A percentile compares a stretch with the other conserved stretches of the same genome.
Conservation (phyloP, 2,797 vertebrate species). For the Falco biarmicus region DNA sequence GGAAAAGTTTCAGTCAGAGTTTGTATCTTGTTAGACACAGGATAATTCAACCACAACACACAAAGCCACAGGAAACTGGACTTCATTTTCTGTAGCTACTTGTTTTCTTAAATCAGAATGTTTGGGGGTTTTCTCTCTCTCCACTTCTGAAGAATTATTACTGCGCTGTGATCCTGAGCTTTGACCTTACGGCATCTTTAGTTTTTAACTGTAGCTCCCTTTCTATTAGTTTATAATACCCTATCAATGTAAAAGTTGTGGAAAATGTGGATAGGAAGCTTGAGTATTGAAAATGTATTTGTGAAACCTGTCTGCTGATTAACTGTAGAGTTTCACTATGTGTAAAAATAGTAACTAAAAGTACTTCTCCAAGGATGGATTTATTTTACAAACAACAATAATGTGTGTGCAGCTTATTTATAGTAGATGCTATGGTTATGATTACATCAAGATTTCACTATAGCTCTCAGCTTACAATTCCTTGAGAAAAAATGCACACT, state of each 20-base stretch:
- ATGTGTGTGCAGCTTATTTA: neutral
- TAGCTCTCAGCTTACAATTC: neutral
- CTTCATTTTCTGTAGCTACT: constrained; percentile 19
- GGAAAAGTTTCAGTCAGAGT: neutral
- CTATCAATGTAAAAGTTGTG: neutral
- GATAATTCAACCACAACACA: constrained; percentile 14
- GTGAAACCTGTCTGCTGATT: neutral
- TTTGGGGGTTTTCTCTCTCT: constrained; percentile 24
- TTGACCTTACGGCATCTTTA: neutral
- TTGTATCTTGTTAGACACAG: neutral
- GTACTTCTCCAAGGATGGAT: neutral
- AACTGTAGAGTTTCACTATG: neutral
- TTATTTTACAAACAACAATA: constrained; percentile 4
- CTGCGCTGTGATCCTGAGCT: neutral
- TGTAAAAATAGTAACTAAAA: neutral
- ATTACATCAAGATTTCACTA: neutral
- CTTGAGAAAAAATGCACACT: neutral
- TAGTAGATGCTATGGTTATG: neutral
- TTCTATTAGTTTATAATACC: neutral
- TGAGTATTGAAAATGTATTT: neutral
- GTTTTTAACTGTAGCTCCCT: neutral
- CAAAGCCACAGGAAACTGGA: constrained; percentile 21
- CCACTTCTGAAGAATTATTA: constrained; percentile 21
- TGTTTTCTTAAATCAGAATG: constrained; percentile 32
- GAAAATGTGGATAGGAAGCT: neutral